Percentiles rank a stretch among this genome's conserved stretches.
phyloP scores from a whole-genome alignment of 2,888 invertebrate genomes.

The Pedicia rivosa region DNA sequence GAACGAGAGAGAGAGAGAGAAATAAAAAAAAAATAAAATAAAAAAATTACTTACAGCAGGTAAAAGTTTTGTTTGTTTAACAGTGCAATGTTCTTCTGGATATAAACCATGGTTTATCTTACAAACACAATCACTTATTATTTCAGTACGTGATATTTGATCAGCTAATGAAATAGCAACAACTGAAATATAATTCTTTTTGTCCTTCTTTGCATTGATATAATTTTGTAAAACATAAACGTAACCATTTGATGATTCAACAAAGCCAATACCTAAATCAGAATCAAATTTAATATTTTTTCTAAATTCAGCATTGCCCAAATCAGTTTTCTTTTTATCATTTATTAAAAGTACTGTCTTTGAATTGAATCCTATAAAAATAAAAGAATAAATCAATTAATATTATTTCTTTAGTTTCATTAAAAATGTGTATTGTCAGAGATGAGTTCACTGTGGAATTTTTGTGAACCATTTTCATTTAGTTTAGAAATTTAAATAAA shows the following conservation, averaged over 20 bases:
- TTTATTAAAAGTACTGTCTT: constrained; percentile 44
- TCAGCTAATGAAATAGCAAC: constrained; percentile 25
- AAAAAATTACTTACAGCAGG: constrained; percentile 9
- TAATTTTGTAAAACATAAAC: constrained; percentile 25
- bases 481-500: too few species aligned
- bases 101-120: constrained; percentile 18
- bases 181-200: constrained; percentile 20
- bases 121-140: constrained; percentile 24
- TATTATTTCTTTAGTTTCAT: too few species aligned
- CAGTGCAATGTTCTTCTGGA: constrained; percentile 23
- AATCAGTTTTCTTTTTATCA: constrained; percentile 44
- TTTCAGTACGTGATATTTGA: constrained; percentile 26
- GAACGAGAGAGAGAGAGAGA: too few species aligned
- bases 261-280: constrained; percentile 52
- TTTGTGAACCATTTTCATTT: too few species aligned
- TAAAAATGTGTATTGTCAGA: too few species aligned
- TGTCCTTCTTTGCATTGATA: constrained; percentile 19
- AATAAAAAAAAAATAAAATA: too few species aligned
- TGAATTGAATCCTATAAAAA: constrained; percentile 36
- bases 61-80: constrained; percentile 13
- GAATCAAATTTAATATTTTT: constrained; percentile 35
- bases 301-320: constrained; percentile 36
- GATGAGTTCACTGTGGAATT: too few species aligned
- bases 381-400: too few species aligned
- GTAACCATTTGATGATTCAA: constrained; percentile 32